Percentiles rank a stretch among this genome's conserved stretches.
Evolutionary conservation across 2,113 vertebrate genomes (phyloP).

Genomic region (Cygnus atratus): DNA sequence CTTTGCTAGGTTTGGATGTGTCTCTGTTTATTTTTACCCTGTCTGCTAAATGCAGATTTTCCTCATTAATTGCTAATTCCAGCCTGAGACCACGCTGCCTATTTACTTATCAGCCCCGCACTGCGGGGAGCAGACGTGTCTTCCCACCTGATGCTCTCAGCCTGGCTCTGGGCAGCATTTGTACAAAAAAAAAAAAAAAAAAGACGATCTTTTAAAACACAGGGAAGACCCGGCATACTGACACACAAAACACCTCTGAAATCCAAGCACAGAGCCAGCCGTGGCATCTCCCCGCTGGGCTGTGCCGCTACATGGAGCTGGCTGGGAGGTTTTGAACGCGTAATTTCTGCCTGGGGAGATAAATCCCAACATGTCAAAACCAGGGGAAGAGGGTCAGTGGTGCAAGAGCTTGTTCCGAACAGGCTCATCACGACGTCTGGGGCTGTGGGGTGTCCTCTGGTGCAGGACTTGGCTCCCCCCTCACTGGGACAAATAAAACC

Average conservation of each 20-base stretch:
- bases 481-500: neutral
- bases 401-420: neutral
- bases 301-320: neutral
- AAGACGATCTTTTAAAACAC: neutral
- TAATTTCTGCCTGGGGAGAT: neutral
- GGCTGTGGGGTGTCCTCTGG: neutral
- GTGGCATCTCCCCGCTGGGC: fast-evolving
- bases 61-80: neutral
- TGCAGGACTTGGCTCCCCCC: fast-evolving
- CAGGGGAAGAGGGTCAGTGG: neutral
- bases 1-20: neutral
- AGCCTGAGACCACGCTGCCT: neutral
- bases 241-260: fast-evolving
- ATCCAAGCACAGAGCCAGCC: fast-evolving
- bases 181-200: neutral
- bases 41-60: constrained; percentile 31
- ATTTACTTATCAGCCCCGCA: neutral
- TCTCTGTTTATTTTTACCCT: constrained; percentile 46
- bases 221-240: neutral
- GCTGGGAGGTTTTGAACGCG: neutral
- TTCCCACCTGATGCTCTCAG: neutral
- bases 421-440: neutral
- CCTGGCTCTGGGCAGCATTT: neutral
- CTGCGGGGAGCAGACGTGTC: neutral
- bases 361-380: neutral